Base-by-base conservation (phyloP, 2,888 invertebrate species). In the Sacculina carcini region DNA sequence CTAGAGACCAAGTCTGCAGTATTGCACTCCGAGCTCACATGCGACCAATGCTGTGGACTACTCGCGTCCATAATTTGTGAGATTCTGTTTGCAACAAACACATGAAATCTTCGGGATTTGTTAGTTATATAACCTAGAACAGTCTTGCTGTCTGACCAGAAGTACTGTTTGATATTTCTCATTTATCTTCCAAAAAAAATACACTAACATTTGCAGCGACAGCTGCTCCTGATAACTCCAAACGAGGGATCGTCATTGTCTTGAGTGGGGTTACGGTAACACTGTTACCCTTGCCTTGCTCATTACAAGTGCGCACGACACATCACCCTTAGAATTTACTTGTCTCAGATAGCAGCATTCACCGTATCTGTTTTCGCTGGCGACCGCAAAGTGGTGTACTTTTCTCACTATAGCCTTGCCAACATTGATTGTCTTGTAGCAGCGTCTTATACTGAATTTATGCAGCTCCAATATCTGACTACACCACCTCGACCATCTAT, bases 201-300 rank as follows among this genome's bases (percentile, higher is more conserved):
- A n/a, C n/a, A 16, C 36, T 36, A n/a, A 36, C 36, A n/a, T 36
- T n/a, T n/a, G 16, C 36, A 6, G 36, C n/a, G 36, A n/a, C 16
- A n/a, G 55, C 52, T n/a, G 54, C 53, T 5, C 56, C 55, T 32
- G 56, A 49, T 1, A 60, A 42, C 29, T 58, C 59, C 2, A 60
- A 50, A 2, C 56, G 32, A 1, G 59, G 59, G 6, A 60, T 23
- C 14, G 59, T 54, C 3, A 56, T 23, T 2, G 34, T 42, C 50
- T 59, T 58, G 1, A 58, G 10, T 19, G 58, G 58, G 9, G 59
- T 57, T n/a, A n/a, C n/a, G n/a, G n/a, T n/a, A n/a, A n/a, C n/a
- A n/a, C n/a, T n/a, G n/a, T n/a, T 4, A 59, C 58, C 29, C 55
- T 46, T 10, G 56, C 51, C 52, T 58, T 58, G 3, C 52, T 23